Percentiles rank a stretch among this genome's conserved stretches.
Conservation (phyloP, 1,140 invertebrate species). For the Rhopalosiphum padi region DNA sequence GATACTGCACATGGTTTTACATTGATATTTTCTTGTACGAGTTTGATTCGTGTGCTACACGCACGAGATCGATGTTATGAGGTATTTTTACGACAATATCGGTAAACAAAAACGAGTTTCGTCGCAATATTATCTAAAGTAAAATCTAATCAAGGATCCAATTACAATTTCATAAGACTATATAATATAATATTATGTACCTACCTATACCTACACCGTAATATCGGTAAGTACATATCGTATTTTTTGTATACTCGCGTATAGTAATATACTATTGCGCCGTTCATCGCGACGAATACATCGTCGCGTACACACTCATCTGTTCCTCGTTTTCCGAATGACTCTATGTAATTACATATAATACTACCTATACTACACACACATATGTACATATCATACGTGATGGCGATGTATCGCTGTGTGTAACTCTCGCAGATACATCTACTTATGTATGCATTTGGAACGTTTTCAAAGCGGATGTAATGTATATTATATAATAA, state of each 20-base stretch:
- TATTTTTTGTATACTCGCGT: neutral
- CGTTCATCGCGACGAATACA: neutral
- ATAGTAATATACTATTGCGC: neutral
- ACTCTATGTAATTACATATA: neutral
- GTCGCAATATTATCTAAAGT: neutral
- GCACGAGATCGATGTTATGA: conserved; percentile 20
- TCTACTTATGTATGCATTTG: neutral
- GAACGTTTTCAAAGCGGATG: neutral
- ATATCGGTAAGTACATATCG: neutral
- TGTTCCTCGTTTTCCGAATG: neutral
- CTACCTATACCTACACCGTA: no score
- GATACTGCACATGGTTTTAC: neutral
- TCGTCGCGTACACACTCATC: no score
- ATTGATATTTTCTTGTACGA: neutral
- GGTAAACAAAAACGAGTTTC: neutral
- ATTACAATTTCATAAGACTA: neutral
- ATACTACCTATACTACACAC: no score
- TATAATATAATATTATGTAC: neutral
- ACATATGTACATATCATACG: neutral
- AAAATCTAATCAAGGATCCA: conserved; percentile 13
- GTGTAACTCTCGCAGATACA: neutral
- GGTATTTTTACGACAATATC: conserved; percentile 1
- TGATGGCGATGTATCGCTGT: neutral
- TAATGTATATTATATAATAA: neutral
- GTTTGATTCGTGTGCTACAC: neutral